Percentiles rank a stretch among this genome's conserved stretches.
phyloP scores from a whole-genome alignment of 2,888 invertebrate species.

The Ceraclea dissimilis region DNA sequence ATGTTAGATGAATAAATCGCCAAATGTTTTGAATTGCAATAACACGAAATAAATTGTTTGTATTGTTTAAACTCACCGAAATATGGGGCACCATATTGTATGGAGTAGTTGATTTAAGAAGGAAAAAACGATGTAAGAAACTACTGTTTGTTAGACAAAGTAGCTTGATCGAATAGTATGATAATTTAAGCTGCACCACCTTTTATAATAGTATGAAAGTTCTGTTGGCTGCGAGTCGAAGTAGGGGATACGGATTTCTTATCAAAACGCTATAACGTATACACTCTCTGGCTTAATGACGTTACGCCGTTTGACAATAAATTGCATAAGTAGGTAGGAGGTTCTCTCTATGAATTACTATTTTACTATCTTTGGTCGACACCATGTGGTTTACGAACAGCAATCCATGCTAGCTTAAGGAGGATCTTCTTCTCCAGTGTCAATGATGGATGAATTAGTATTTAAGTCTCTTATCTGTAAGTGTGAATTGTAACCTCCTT shows the following conservation, averaged over 20 bases:
- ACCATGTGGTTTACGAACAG: no score
- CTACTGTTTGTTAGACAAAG: slow-evolving; percentile 11
- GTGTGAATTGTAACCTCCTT: no score
- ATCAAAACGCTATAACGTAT: slow-evolving; percentile 4
- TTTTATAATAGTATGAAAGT: slow-evolving; percentile 23
- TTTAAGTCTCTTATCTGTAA: no score
- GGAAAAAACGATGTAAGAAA: neutral
- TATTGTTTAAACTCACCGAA: slow-evolving; percentile 49
- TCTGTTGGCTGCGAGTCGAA: slow-evolving; percentile 4
- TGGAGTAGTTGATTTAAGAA: slow-evolving; percentile 14
- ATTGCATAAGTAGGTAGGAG: slow-evolving; percentile 17
- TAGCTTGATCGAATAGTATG: slow-evolving; percentile 15
- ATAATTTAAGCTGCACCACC: slow-evolving; percentile 16
- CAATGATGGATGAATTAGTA: no score
- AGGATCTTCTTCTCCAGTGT: no score
- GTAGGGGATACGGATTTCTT: slow-evolving; percentile 11
- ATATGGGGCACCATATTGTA: slow-evolving; percentile 44
- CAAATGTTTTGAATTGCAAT: neutral
- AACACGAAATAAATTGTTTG: neutral
- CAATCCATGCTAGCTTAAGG: neutral
- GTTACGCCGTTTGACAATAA: slow-evolving; percentile 19
- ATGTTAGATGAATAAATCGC: no score
- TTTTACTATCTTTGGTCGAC: no score
- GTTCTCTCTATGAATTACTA: neutral
- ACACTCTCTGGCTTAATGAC: slow-evolving; percentile 9